Base-by-base conservation (phyloP, 2,113 vertebrate species). In the Gorsachius goisagi region DNA sequence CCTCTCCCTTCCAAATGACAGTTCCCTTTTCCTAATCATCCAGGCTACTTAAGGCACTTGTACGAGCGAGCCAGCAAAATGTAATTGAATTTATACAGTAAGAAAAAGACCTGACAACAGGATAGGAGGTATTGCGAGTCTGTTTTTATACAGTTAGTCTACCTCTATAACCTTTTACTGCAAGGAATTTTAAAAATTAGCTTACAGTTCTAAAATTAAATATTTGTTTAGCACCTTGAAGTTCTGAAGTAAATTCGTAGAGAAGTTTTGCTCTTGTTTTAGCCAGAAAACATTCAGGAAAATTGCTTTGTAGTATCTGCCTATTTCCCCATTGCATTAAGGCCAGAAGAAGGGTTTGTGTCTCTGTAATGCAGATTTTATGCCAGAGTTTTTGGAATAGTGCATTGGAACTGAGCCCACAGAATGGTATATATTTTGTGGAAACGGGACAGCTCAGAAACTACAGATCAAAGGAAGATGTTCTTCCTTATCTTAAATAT, bases 401-500 rank as follows among this genome's bases (percentile, higher is more conserved):
- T 33, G n/a, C n/a, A 15, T 59, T 92, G 56, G 83, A 81, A 78
- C 69, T 60, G 45, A 87, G 37, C 80, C 49, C 58, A 73, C 24
- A 64, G n/a, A 89, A 78, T 63, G 18, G 20, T 82, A 55, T 33
- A 19, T 52, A 60, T 93, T 96, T 86, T 92, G 76, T 93, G 53
- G 69, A 90, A 89, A 68, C 2, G 3, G 80, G 52, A 76, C 45
- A 78, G 49, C n/a, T 90, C 50, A 53, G 76, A 87, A 93, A 81
- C 28, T 68, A 50, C 26, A 89, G 60, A 92, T 92, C 73, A 82
- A 97, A 96, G 35, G 56, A 86, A 75, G 56, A 87, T 76, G 53
- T 69, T 93, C 56, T 86, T 92, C 67, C 56, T 41, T 49, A 77
- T 86, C 60, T 89, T 67, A 62, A 92, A 82, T 58, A 53, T 76